Conservation (phyloP, 2,113 vertebrate genomes). For the Gymnogyps californianus region DNA sequence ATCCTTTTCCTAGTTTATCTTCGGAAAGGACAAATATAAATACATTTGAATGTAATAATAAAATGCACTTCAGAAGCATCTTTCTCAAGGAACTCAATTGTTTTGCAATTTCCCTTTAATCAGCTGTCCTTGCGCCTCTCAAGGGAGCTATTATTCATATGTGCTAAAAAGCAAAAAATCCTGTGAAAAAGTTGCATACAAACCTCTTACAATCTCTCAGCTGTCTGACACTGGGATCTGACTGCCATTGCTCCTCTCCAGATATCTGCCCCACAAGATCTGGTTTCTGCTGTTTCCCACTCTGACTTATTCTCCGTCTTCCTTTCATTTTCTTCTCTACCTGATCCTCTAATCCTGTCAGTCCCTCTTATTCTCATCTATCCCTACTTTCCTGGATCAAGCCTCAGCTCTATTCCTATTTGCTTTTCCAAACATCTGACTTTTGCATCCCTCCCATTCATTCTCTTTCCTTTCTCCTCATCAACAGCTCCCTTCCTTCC, state of each 20-base stretch:
- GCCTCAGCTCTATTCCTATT: not conserved
- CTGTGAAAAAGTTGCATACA: not conserved
- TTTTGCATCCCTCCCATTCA: not conserved
- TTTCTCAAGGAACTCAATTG: not conserved
- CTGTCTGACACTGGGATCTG: not conserved
- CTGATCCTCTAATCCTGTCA: not conserved
- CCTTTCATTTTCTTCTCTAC: not conserved
- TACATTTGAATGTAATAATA: not conserved
- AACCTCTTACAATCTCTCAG: not conserved
- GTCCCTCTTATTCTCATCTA: not conserved
- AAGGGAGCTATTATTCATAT: not conserved
- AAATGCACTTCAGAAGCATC: not conserved
- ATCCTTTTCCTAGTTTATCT: slow-evolving; percentile 67
- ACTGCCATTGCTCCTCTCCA: not conserved
- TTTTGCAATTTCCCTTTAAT: not conserved
- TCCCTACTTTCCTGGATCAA: not conserved
- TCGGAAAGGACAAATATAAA: slow-evolving; percentile 16
- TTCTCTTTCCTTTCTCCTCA: not conserved
- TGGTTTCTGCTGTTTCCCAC: not conserved
- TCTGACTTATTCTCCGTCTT: not conserved
- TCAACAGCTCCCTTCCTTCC: not conserved
- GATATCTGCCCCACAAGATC: not conserved
- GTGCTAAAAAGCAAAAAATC: not conserved
- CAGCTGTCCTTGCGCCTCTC: not conserved
- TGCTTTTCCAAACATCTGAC: not conserved